Conservation (phyloP, 2,113 vertebrate species). For the Chamaea fasciata region DNA sequence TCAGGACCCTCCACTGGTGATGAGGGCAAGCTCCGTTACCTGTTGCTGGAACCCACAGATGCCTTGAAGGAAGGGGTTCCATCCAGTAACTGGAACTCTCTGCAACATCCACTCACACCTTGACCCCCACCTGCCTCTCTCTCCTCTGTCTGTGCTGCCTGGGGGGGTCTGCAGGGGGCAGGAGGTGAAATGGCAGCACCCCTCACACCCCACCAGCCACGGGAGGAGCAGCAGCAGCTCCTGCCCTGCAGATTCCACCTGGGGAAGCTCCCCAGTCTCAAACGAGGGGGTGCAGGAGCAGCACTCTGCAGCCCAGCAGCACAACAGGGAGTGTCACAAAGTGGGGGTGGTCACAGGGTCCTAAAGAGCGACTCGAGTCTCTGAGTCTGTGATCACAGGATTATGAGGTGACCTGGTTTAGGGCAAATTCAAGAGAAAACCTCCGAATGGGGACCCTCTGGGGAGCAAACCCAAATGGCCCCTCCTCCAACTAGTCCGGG, state of each 20-base stretch:
- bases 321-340: not conserved
- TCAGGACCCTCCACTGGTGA: not conserved
- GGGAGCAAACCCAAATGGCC: no score
- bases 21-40: not conserved
- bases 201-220: not conserved
- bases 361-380: not conserved
- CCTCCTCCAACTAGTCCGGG: no score
- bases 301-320: no score
- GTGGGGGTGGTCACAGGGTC: not conserved
- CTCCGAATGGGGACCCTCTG: no score
- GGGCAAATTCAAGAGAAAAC: no score
- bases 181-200: not conserved
- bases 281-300: not conserved
- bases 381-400: not conserved
- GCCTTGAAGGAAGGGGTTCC: not conserved
- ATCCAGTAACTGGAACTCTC: not conserved
- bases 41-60: not conserved
- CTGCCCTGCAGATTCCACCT: not conserved
- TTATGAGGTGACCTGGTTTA: not conserved
- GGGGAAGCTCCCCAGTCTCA: not conserved
- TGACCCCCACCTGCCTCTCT: not conserved
- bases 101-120: fast-evolving
- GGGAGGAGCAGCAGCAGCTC: not conserved
- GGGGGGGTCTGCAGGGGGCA: not conserved
- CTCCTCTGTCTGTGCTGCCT: not conserved